These are phyloP conservation scores for Callaeas wilsoni DNA, from an alignment of 2,113 vertebrate genomes.

Conservation along the genomic window DNA sequence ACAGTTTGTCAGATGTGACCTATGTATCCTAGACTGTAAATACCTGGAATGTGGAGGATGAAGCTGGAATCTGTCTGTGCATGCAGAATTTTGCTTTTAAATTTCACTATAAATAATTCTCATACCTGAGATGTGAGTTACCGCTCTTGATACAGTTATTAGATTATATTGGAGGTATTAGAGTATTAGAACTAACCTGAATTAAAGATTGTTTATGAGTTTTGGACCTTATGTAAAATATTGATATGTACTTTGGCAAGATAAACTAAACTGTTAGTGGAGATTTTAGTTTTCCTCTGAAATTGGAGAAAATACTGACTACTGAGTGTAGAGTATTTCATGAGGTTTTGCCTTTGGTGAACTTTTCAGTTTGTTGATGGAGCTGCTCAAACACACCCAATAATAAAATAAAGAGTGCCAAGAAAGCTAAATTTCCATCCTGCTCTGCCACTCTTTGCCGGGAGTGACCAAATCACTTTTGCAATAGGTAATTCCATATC, in stretches of 20 bases:
- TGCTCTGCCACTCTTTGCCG: not conserved
- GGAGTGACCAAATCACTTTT: not conserved
- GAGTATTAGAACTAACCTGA: not conserved
- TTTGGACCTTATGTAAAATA: not conserved
- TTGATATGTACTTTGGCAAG: rapidly evolving
- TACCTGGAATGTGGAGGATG: not conserved
- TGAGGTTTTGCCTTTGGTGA: not conserved
- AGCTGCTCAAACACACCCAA: not conserved
- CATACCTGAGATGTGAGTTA: not conserved
- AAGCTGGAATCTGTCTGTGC: not conserved
- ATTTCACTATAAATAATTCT: not conserved
- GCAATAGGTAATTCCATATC: not conserved
- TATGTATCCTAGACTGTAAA: not conserved
- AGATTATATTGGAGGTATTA: not conserved
- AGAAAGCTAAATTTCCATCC: not conserved
- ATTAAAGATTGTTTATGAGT: not conserved
- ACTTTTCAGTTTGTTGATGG: not conserved
- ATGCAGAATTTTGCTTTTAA: not conserved
- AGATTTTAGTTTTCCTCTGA: not conserved
- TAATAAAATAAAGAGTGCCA: not conserved
- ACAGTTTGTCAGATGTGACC: not conserved
- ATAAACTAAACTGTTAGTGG: not conserved
- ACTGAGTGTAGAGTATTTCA: not conserved
- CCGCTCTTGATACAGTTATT: not conserved
- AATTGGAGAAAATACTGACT: not conserved